Percentiles rank a stretch among this genome's conserved stretches.
These are phyloP conservation scores for Anniella stebbinsi DNA, from an alignment of 2,797 vertebrate genomes.

Conservation along the genomic window DNA sequence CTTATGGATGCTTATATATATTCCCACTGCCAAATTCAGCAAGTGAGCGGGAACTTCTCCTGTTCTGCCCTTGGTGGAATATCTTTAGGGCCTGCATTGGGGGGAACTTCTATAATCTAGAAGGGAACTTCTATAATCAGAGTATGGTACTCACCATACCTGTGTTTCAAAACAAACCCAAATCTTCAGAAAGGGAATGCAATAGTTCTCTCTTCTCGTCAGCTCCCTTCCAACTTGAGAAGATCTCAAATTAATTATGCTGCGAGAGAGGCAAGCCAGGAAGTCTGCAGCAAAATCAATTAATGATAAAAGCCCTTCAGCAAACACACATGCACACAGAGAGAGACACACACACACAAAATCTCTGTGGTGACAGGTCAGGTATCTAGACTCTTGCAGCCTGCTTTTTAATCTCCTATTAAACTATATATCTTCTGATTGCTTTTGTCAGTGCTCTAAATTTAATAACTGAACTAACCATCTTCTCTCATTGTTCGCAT, in stretches of 20 bases:
- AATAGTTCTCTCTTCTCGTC: not conserved
- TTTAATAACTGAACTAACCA: constrained; percentile 67
- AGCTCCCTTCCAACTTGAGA: constrained; percentile 9
- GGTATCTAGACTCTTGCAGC: constrained; percentile 43
- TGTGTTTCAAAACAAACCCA: not conserved
- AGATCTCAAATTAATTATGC: constrained; percentile 2
- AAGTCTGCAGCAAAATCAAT: constrained; percentile 69
- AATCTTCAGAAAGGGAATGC: not conserved
- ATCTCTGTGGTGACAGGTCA: constrained; percentile 60
- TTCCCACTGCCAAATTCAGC: too few relatives aligned
- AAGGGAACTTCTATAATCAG: not conserved
- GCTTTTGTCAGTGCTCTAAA: constrained; percentile 72
- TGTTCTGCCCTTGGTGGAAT: not conserved
- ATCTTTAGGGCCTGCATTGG: not conserved
- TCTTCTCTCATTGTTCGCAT: constrained; percentile 53
- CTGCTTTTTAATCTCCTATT: constrained; percentile 72
- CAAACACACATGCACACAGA: constrained; percentile 40
- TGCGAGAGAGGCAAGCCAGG: constrained; percentile 26
- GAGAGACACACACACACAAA: constrained; percentile 8
- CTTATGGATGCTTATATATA: too few relatives aligned
- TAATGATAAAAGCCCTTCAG: constrained; percentile 68
- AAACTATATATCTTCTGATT: constrained; percentile 70
- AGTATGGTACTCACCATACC: not conserved
- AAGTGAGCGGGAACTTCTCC: not conserved
- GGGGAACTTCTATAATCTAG: not conserved